A percentile compares a stretch with the other conserved stretches of the same genome.
These are phyloP conservation scores for Meteorus sp. DNA, from an alignment of 1,140 invertebrate genomes.

Conservation along the genomic window DNA sequence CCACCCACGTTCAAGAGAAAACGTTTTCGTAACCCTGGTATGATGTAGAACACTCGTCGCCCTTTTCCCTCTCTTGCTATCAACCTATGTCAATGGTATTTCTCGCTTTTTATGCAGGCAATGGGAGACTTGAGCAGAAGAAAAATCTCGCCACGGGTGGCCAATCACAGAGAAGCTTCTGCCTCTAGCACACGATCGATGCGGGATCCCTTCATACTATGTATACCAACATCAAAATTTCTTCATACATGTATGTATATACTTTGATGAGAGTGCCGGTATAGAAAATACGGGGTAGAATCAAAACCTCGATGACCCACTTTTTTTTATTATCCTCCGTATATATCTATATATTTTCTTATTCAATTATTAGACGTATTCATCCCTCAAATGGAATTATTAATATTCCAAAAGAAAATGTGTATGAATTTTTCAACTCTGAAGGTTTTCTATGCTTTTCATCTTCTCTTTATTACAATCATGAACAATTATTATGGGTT, in stretches of 20 bases:
- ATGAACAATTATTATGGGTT: too few relatives aligned
- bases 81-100: conserved; percentile 17
- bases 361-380: too few relatives aligned
- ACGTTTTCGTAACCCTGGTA: conserved; percentile 14
- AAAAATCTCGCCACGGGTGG: conserved; percentile 31
- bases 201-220: conserved; percentile 50
- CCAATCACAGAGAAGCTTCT: conserved; percentile 50
- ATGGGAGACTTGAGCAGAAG: conserved; percentile 26
- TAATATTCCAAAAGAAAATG: too few relatives aligned
- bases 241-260: conserved; percentile 42
- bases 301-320: not conserved
- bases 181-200: conserved; percentile 53
- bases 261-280: conserved; percentile 1
- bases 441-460: too few relatives aligned
- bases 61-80: conserved; percentile 7
- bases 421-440: too few relatives aligned
- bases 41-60: conserved; percentile 21
- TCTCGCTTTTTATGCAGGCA: conserved; percentile 28
- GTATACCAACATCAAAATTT: not conserved
- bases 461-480: too few relatives aligned
- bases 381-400: too few relatives aligned
- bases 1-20: conserved; percentile 5
- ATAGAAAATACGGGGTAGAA: not conserved
- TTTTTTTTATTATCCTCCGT: not conserved
- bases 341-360: too few relatives aligned